These are phyloP conservation scores for Cyprinodon diabolis DNA, from an alignment of 2,797 vertebrate species.

Conservation along the genomic window DNA sequence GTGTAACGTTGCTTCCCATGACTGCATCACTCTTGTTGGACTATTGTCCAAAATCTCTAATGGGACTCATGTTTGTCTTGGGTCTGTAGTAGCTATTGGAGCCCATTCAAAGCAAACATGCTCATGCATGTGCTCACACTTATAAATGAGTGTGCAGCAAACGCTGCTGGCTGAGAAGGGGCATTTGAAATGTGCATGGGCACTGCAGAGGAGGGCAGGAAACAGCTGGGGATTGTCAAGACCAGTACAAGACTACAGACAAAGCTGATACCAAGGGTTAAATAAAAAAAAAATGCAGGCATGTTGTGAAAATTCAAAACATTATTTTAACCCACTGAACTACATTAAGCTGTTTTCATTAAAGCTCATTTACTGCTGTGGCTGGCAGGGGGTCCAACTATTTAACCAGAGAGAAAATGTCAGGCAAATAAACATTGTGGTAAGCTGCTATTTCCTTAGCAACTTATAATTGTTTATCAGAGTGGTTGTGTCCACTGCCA, in stretches of 20 bases:
- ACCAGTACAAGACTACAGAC: slow-evolving; percentile 15
- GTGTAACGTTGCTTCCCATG: background rate
- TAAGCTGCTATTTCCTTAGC: slow-evolving; percentile 69
- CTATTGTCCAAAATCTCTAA: slow-evolving; percentile 25
- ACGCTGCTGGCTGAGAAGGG: slow-evolving; percentile 12
- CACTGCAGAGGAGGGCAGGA: slow-evolving; percentile 26
- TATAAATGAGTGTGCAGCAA: background rate
- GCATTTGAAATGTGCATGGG: slow-evolving; percentile 37
- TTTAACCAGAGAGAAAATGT: slow-evolving; percentile 41
- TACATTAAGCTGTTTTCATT: slow-evolving; percentile 47
- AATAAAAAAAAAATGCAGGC: slow-evolving; percentile 13
- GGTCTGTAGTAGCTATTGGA: slow-evolving; percentile 30
- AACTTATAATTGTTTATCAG: slow-evolving; percentile 73
- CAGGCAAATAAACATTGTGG: slow-evolving; percentile 62
- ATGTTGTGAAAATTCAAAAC: slow-evolving; percentile 29
- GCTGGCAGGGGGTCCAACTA: slow-evolving; percentile 53
- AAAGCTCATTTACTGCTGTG: slow-evolving; percentile 37
- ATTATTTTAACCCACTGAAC: slow-evolving; percentile 22
- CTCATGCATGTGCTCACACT: background rate
- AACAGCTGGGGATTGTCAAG: slow-evolving; percentile 16
- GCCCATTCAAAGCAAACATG: slow-evolving; percentile 29
- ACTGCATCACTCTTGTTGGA: slow-evolving; percentile 13
- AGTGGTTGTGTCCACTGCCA: slow-evolving; percentile 61
- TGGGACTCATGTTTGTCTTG: slow-evolving; percentile 33
- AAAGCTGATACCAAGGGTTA: slow-evolving; percentile 10